Evolutionary conservation across 2,113 vertebrate species (phyloP).

Genomic region (Xenotilapia longispinis): DNA sequence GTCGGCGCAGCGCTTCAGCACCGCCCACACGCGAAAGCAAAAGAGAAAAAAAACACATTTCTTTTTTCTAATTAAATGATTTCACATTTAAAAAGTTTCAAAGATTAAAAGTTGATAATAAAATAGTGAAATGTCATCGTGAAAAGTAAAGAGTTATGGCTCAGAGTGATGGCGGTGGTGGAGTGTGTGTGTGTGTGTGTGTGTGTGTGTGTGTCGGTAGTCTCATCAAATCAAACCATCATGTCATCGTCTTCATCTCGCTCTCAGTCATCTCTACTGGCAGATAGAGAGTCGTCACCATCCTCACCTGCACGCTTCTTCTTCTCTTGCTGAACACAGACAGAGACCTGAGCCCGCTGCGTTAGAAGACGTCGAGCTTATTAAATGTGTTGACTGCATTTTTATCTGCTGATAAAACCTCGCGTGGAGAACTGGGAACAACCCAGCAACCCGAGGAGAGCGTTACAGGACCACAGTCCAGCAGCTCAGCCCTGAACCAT

Average conservation of each 20-base stretch:
- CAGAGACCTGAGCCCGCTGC: neutral
- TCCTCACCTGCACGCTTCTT: neutral
- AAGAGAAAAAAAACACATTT: conserved; percentile 5
- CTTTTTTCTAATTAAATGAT: conserved; percentile 66
- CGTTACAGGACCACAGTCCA: neutral
- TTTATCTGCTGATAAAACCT: neutral
- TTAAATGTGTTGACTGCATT: neutral
- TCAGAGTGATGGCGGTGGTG: conserved; percentile 57
- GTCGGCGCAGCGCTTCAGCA: conserved; percentile 57
- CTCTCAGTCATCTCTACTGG: conserved; percentile 52
- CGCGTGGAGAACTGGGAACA: neutral
- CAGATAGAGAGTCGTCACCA: conserved; percentile 50
- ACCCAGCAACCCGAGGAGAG: neutral
- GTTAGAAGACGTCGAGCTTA: neutral
- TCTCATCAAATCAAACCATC: conserved; percentile 4
- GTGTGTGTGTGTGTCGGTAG: neutral
- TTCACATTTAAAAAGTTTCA: conserved; percentile 70
- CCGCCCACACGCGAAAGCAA: conserved; percentile 24
- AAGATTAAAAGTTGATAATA: conserved; percentile 57
- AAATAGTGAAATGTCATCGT: conserved; percentile 80
- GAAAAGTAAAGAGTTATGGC: conserved; percentile 61
- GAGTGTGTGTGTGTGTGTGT: neutral
- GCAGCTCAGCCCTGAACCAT: neutral
- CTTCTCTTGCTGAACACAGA: neutral
- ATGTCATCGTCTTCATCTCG: neutral